Conservation (phyloP, 2,888 invertebrate genomes). For the Macropis europaea region DNA sequence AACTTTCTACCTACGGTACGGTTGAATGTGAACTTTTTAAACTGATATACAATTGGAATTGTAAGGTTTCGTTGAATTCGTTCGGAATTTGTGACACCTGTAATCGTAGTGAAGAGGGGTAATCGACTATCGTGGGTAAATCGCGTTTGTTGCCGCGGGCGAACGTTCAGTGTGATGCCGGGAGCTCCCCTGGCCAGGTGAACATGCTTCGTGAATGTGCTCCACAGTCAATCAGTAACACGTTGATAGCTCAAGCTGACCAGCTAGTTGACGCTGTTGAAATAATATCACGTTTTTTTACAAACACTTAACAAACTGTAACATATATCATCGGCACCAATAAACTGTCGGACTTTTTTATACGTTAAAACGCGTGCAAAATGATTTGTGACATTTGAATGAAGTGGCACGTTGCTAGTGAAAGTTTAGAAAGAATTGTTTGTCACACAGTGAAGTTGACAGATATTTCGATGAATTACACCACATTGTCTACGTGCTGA, state of each 20-base stretch:
- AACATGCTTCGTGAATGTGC: conserved; percentile 26
- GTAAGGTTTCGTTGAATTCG: too few relatives aligned
- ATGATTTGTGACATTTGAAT: conserved; percentile 1
- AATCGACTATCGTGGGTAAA: conserved; percentile 29
- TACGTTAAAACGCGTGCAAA: neutral
- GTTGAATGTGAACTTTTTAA: too few relatives aligned
- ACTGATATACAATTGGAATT: too few relatives aligned
- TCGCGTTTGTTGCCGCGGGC: conserved; percentile 34
- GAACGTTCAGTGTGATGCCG: conserved; percentile 37
- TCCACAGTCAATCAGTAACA: conserved; percentile 42
- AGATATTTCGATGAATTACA: neutral
- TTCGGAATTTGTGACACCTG: neutral
- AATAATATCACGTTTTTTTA: neutral
- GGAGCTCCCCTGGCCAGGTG: conserved; percentile 44
- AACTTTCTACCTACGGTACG: too few relatives aligned
- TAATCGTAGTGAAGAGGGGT: conserved; percentile 8
- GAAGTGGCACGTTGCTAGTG: conserved; percentile 29
- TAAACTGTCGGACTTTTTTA: neutral
- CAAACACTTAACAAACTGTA: neutral
- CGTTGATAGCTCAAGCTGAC: conserved; percentile 23
- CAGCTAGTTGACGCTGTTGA: neutral
- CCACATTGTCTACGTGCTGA: neutral
- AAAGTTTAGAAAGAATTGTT: conserved; percentile 33
- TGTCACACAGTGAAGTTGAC: conserved; percentile 6
- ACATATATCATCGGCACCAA: too few relatives aligned